Conservation (phyloP, 2,888 invertebrate genomes). For the Phaonia tiefii region DNA sequence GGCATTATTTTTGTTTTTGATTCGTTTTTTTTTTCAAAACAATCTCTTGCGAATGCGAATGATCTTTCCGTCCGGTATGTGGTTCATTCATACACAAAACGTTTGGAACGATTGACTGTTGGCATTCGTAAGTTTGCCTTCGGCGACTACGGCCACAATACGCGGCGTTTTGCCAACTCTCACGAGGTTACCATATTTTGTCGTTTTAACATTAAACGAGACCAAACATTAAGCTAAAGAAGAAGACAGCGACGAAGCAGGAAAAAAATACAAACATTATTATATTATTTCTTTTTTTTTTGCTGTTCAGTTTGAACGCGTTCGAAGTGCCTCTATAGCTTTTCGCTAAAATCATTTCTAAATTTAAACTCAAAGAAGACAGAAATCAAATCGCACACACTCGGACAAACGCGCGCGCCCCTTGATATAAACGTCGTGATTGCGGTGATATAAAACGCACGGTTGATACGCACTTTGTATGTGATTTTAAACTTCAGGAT, state of each 20-base stretch:
- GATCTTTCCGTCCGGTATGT: background rate
- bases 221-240: constrained; percentile 19
- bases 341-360: constrained; percentile 59
- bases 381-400: constrained; percentile 22
- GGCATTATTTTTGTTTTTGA: constrained; percentile 42
- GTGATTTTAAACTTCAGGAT: too few relatives aligned
- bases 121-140: constrained; percentile 62
- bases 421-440: background rate
- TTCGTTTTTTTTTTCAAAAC: constrained; percentile 42
- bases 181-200: constrained; percentile 33
- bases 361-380: constrained; percentile 49
- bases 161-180: constrained; percentile 37
- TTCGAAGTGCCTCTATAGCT: constrained; percentile 43
- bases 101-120: constrained; percentile 23
- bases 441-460: constrained; percentile 10
- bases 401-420: constrained; percentile 1
- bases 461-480: constrained; percentile 8
- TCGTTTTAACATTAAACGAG: constrained; percentile 36
- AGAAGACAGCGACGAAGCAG: constrained; percentile 6
- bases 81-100: constrained; percentile 61
- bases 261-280: constrained; percentile 17
- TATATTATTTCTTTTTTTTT: constrained; percentile 40
- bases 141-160: constrained; percentile 51
- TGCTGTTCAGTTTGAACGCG: constrained; percentile 44
- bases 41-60: constrained; percentile 20